phyloP scores from a whole-genome alignment of 2,797 vertebrate genomes.

The Bucorvus abyssinicus region DNA sequence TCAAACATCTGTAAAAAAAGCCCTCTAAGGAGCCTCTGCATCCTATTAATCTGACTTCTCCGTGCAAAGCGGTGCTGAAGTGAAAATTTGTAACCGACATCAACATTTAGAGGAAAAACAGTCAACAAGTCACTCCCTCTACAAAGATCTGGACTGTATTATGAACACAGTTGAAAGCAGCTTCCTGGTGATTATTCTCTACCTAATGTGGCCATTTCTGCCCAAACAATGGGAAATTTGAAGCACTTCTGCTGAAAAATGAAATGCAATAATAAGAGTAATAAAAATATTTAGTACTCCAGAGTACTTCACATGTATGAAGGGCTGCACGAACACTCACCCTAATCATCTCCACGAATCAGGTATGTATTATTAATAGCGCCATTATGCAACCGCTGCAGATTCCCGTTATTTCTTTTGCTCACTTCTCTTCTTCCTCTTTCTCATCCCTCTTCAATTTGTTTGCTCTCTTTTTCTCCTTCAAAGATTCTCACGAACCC shows the following conservation, averaged over 20 bases:
- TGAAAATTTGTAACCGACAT: background rate
- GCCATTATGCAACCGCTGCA: background rate
- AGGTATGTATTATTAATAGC: conserved; percentile 29
- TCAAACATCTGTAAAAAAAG: background rate
- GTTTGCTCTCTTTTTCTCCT: background rate
- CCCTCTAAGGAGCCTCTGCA: background rate
- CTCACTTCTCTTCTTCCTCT: background rate
- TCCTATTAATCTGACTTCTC: background rate
- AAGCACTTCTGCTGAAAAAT: background rate
- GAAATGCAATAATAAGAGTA: background rate
- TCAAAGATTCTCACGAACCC: background rate
- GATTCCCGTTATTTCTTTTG: background rate
- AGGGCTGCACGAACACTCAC: background rate
- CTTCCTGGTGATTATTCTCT: background rate
- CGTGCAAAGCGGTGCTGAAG: background rate
- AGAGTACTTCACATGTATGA: background rate
- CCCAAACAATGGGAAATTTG: background rate
- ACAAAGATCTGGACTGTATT: background rate
- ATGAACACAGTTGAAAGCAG: background rate
- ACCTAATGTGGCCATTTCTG: background rate
- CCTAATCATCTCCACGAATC: background rate
- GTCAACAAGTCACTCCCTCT: background rate
- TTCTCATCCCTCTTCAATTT: background rate
- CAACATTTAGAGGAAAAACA: background rate
- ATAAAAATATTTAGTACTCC: background rate